Evolutionary conservation across 2,113 vertebrate species (phyloP).

Genomic region (Hydrochoerus hydrochaeris): DNA sequence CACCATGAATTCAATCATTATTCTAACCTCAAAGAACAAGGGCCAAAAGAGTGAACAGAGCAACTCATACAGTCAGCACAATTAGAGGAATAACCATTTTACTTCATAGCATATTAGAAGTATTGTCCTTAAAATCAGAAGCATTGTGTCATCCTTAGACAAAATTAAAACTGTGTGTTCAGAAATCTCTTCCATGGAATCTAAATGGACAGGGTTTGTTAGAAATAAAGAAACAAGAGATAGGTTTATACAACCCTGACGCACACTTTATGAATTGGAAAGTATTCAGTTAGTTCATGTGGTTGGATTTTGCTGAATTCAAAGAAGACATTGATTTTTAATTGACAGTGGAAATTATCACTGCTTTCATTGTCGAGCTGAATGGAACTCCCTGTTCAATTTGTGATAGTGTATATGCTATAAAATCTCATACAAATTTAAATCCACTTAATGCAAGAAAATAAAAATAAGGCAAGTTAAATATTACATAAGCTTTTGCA

Average conservation of each 20-base stretch:
- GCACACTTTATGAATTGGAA: not conserved
- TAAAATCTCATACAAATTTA: not conserved
- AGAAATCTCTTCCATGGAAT: not conserved
- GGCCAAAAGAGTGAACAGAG: not conserved
- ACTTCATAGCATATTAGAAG: not conserved
- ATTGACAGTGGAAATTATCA: not conserved
- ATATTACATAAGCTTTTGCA: not conserved
- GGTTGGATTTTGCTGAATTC: not conserved
- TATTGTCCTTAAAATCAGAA: not conserved
- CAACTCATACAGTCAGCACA: not conserved
- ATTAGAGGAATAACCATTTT: not conserved
- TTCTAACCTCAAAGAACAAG: not conserved
- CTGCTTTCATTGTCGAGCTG: not conserved
- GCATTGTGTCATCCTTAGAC: not conserved
- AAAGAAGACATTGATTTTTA: not conserved
- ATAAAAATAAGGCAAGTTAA: constrained; percentile 31
- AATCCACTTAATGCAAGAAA: not conserved
- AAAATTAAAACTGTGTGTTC: not conserved
- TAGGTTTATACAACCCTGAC: not conserved
- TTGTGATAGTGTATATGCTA: not conserved
- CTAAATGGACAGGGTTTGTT: not conserved
- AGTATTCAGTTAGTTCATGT: not conserved
- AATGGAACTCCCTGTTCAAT: not conserved
- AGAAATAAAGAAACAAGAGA: not conserved
- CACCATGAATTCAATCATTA: not conserved